phyloP scores from a whole-genome alignment of 2,113 vertebrate genomes.

The Dermatemys mawii region DNA sequence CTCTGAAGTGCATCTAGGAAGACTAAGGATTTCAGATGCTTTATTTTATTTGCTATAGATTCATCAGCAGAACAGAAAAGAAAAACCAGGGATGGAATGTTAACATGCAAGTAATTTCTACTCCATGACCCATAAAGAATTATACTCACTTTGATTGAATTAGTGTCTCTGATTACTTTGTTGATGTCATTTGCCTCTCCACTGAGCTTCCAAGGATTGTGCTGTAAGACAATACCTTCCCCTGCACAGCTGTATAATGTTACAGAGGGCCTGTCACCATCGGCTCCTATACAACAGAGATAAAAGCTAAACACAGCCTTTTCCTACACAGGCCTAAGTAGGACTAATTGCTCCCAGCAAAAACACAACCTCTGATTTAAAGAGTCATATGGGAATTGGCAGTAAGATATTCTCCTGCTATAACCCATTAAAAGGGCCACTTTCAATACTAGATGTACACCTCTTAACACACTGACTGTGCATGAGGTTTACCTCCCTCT shows the following conservation, averaged over 20 bases:
- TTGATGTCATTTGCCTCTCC: conserved; percentile 91
- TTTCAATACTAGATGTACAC: neutral
- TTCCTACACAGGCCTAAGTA: neutral
- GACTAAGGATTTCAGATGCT: neutral
- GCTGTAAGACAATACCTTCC: conserved; percentile 92
- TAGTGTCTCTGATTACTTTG: conserved; percentile 90
- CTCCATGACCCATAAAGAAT: neutral
- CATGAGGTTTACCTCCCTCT: neutral
- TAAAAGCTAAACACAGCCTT: neutral
- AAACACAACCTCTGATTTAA: neutral
- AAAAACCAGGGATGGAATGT: neutral
- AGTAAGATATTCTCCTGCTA: neutral
- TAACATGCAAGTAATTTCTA: neutral
- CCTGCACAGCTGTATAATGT: conserved; percentile 95
- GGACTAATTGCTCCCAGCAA: neutral
- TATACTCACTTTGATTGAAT: conserved; percentile 87
- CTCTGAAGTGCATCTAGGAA: neutral
- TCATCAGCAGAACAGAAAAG: neutral
- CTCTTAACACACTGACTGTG: neutral
- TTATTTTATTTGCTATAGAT: neutral
- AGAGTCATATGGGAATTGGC: neutral
- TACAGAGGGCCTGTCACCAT: conserved; percentile 80
- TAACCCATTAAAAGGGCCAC: neutral
- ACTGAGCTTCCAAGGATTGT: conserved; percentile 88
- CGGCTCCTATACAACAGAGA: conserved; percentile 70